Evolutionary conservation across 2,797 vertebrate species (phyloP), one percentile per base, ranked within the genome.

Genomic region (Neostethus bicornis): DNA sequence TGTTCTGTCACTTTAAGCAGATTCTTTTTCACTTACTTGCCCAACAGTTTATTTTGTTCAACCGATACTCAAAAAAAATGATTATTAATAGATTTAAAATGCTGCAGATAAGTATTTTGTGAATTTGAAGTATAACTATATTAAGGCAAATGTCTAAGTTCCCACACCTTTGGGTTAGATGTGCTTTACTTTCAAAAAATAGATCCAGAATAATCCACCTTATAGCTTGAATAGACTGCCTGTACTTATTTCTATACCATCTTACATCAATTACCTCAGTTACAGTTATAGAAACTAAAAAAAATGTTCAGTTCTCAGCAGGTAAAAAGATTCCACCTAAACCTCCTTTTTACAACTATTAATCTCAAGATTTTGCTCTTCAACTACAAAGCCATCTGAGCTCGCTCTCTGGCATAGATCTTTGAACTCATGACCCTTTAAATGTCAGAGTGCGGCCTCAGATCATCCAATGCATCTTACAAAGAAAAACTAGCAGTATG

Each of bases 401-500:
- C 42, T 43, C 4, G 4, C 32, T 52, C 55, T 66, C 59, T 26
- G n/a, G 48, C 62, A 64, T 51, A 58, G 16, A 38, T 61, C 51
- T 62, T 29, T 73, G 66, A 84, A 73, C 72, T 32, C 34, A 7
- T 57, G 75, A 79, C 73, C 73, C 19, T 31, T 62, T 21, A 47
- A 24, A 49, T 68, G 58, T 73, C 70, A 84, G 45, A 61, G 38
- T 32, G 50, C 54, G 73, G 64, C 55, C 19, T 70, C 39, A 63
- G 67, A 77, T 84, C 61, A 61, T 58, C 56, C n/a, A 12, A 32
- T 21, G 53, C 56, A 43, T 56, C 70, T 75, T 83, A n/a, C 66
- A 80, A 79, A 80, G 53, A 31, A 31, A 65, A 28, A 51, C 26
- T 44, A 70, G 58, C 21, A 42, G 38, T 12, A 32, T n/a, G 67